Evolutionary conservation across 2,888 invertebrate genomes (phyloP), one percentile per base, ranked within the genome.

Genomic region (Piscicola geometra): DNA sequence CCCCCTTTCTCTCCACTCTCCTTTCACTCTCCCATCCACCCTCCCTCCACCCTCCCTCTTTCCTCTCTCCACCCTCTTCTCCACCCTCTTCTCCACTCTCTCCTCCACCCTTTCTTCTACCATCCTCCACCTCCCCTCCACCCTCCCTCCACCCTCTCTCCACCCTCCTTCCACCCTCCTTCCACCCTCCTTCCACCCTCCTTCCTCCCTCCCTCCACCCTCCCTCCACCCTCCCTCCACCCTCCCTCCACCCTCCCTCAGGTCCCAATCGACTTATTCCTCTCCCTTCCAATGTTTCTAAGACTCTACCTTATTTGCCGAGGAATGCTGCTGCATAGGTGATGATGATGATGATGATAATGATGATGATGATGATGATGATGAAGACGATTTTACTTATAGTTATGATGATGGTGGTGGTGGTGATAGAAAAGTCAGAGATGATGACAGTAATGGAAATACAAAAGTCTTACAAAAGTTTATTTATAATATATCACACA

Each of bases 251-350:
- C 66, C 75, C 71, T 47, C 71, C 75, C 50, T 70, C 68, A 71
- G 66, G 64, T 64, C 66, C 71, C 36, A 60, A 75, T 50, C 52
- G 64, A 71, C 71, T 94, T 98, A 83, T 92, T 96, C 82, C 90
- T 99, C 83, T 97, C 98, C 83, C 89, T 99, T 87, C 97, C 97
- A 84, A 99, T 99, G 99, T 99, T 99, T 90, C 91, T 98, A 87
- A 91, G 99, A 85, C 91, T 99, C 84, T 99, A 99, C 89, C 91
- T 99, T 87, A 96, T 99, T 88, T 97, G 96, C 89, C 91, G 99
- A 84, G 98, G 98, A 83, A 98, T 99, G 98, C 89, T 99, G 85
- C 90, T 99, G 83, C 64, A 36, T 30, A n/a, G 66, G 52, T 70
- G 70, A 33, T 70, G 75, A 75, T 68, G 67, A 21, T 72, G 33